Base-by-base conservation (phyloP, 2,888 invertebrate species). In the Salticus scenicus region DNA sequence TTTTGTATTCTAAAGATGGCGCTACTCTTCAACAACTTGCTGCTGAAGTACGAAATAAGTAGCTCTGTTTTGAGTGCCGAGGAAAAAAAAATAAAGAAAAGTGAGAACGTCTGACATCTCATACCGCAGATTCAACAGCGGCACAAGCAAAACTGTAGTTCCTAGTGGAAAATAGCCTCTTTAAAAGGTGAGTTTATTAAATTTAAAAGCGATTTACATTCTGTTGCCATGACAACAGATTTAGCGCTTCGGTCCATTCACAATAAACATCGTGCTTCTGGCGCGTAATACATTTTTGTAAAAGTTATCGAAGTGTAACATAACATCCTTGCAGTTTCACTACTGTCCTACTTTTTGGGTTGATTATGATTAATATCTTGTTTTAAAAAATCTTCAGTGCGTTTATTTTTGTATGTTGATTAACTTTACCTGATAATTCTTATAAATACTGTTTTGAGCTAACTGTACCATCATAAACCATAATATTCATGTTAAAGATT, bases 221-320 rank as follows among this genome's bases (percentile, higher is more conserved):
- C 57, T 41, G 81, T 81, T 81, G 81, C 64, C 81, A 81, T 81
- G 75, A 51, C 57, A 81, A 81, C 81, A 33, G 63, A 63, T 27
- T 28, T 63, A 28, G 63, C 12, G 12, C 28, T 12, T 12, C 27
- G 8, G 63, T 28, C 27, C 27, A 63, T 24, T 27, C 8, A 63
- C 28, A 63, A n/a, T n/a, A n/a, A 63, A 63, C 51, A 27, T n/a
- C 17, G 27, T 63, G 63, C 24, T 63, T 12, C 27, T 63, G 27
- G 63, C 63, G 63, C 14, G 63, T 27, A 28, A 63, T 7, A 28
- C 27, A 63, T 63, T 63, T 57, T 24, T 10, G 27, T 8, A 14
- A 5, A 17, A 24, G 8, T 10, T 10, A 10, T 27, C 27, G 12
- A 27, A 47, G 10, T 47, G 47, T 47, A 2, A 47, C 47, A 17